Evolutionary conservation across 1,140 invertebrate genomes (phyloP).

Genomic region (Calephelis nemesis): DNA sequence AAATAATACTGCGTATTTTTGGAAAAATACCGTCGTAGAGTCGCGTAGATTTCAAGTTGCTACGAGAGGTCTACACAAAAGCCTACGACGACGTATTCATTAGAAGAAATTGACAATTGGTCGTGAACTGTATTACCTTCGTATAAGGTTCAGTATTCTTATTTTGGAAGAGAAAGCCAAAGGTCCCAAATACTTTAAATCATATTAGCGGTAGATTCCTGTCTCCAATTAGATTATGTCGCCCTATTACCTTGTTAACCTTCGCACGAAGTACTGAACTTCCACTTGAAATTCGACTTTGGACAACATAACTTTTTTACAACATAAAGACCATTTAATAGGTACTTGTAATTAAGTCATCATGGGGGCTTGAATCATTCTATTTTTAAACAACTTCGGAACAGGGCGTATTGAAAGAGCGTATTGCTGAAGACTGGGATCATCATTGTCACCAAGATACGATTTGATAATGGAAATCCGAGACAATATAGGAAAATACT

Average conservation of each 20-base stretch:
- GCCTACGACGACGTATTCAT: no score
- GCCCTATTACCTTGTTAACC: constrained; percentile 7
- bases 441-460: no score
- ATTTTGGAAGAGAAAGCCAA: neutral
- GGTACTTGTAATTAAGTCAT: neutral
- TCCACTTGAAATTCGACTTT: neutral
- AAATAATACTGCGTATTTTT: no score
- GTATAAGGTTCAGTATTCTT: neutral
- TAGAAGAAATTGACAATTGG: no score
- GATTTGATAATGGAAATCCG: no score
- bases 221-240: constrained; percentile 2
- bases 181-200: constrained; percentile 4
- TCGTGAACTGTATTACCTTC: no score
- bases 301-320: neutral
- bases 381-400: neutral
- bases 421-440: no score
- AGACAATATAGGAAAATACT: no score
- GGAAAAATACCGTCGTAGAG: no score
- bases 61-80: no score
- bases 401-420: no score
- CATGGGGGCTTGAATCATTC: neutral
- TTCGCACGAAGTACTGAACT: neutral
- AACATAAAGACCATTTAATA: neutral
- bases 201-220: constrained; percentile 9
- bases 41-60: no score